Evolutionary conservation across 2,888 invertebrate species (phyloP), one percentile per base, ranked within the genome.

Genomic region (Mythimna albipuncta): DNA sequence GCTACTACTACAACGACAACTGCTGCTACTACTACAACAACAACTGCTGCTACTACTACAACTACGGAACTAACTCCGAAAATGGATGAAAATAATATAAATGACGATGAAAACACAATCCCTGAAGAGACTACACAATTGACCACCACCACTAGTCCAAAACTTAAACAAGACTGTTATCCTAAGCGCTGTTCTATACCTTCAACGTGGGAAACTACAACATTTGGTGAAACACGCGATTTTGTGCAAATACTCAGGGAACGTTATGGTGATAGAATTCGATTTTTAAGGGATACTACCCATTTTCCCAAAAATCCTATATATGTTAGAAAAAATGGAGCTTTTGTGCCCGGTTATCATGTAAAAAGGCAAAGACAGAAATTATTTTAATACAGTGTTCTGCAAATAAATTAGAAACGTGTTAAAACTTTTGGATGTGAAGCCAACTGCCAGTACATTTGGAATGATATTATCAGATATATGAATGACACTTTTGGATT

Each of bases 131-230:
- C 55, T 21, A 55, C 13, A 21, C 32, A n/a, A 21, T 1, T 11
- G 47, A 57, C 16, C 4, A 79, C 5, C 2, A 2, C 38, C 1
- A 1, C 32, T 47, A 11, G 13, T 26, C 1, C 10, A 26, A 47
- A 9, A 2, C 2, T 0, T 0, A 54, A 44, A 11, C 10, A 1
- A 16, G 26, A n/a, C n/a, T 78, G 72, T 38, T 91, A 89, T 83
- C 89, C 91, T 2, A 77, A 90, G 61, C 75, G 89, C 41, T 96
- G 95, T 67, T 76, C 90, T n/a, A 76, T 88, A 54, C 95, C 94
- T 1, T 64, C 69, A 1, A 92, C 92, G 2, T 96, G 96, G 96
- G 94, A 94, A 75, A 95, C 95, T 0, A 95, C 96, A n/a, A 64
- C 79, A 2, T 72, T 77, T 55, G 93, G 93, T 2, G 95, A 96